Evolutionary conservation across 2,113 vertebrate species (phyloP).

Genomic region (Onychorhynchus coronatus): DNA sequence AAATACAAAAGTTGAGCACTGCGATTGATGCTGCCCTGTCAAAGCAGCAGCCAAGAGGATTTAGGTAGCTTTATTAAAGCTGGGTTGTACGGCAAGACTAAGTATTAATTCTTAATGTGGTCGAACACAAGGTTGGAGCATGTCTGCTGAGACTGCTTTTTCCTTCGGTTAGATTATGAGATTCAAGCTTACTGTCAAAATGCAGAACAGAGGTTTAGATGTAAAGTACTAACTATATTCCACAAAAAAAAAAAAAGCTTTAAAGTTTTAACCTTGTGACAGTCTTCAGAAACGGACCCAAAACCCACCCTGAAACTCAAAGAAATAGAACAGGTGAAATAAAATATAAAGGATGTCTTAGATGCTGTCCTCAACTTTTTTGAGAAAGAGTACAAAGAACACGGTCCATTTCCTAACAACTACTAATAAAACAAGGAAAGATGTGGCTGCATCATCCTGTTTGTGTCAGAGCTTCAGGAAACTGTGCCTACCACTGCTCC

Average conservation of each 20-base stretch:
- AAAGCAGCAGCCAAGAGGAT: constrained; percentile 66
- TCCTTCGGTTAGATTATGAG: constrained; percentile 78
- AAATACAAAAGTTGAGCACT: constrained; percentile 55
- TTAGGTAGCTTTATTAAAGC: constrained; percentile 74
- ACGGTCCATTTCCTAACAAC: not conserved
- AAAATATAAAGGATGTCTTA: not conserved
- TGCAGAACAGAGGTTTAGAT: constrained; percentile 44
- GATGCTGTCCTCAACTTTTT: not conserved
- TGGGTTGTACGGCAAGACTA: constrained; percentile 69
- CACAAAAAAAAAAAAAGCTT: not conserved
- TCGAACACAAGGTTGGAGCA: constrained; percentile 73
- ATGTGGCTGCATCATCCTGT: not conserved
- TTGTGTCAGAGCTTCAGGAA: not conserved
- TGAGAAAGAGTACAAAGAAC: accelerated
- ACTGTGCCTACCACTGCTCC: not conserved
- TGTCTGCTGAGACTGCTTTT: constrained; percentile 74
- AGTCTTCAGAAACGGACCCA: not conserved
- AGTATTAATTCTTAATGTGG: constrained; percentile 81
- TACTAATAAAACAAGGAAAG: accelerated
- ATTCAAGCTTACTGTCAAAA: constrained; percentile 81
- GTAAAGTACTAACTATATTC: not conserved
- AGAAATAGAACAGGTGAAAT: accelerated
- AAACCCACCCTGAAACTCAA: not conserved
- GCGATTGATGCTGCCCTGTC: constrained; percentile 64
- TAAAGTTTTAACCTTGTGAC: not conserved